Evolutionary conservation across 1,140 invertebrate species (phyloP), one percentile per base, ranked within the genome.

Genomic region (Asbolus verrucosus): DNA sequence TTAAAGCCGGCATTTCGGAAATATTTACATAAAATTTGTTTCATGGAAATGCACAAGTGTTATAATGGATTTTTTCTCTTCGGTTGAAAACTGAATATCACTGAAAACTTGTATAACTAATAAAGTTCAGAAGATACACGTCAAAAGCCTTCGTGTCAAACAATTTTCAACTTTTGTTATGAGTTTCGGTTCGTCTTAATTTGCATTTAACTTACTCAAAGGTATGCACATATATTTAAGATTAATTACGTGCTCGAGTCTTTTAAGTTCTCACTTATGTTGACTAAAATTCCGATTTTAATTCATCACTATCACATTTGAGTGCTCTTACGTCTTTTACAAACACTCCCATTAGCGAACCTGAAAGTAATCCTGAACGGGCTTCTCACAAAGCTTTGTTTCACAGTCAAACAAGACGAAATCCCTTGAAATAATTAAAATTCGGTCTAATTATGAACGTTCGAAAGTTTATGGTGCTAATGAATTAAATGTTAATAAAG

Each of bases 201-300:
- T 46, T 46, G 41, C 41, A 46, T 46, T 19, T 46, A 46, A 46
- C n/a, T 14, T 46, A 46, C 18, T 46, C 18, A 46, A 16, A 46
- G 16, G 16, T 46, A 18, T 46, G 41, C 16, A 46, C 41, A 19
- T 46, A 46, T 46, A 19, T 46, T 9, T 16, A 46, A 19, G 41
- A 46, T 46, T 46, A 46, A n/a, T 8, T 15, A 19, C 14, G 41
- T 1, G 3, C 18, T 46, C 16, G 39, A 6, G 6, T 13, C 39
- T 18, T 38, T 38, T n/a, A 38, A 2, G 6, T 38, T 6, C 2
- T n/a, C 24, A 27, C 24, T 8, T 27, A 8, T 3, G 24, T 27
- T 8, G 24, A 27, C 3, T 27, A 27, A 8, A 27, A 27, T 27
- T 27, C 24, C 24, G n/a, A n/a, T n/a, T n/a, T n/a, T n/a, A 27